A percentile compares a stretch with the other conserved stretches of the same genome.
These are phyloP conservation scores for Eupithecia abbreviata DNA, from an alignment of 2,888 invertebrate species.

Conservation along the genomic window DNA sequence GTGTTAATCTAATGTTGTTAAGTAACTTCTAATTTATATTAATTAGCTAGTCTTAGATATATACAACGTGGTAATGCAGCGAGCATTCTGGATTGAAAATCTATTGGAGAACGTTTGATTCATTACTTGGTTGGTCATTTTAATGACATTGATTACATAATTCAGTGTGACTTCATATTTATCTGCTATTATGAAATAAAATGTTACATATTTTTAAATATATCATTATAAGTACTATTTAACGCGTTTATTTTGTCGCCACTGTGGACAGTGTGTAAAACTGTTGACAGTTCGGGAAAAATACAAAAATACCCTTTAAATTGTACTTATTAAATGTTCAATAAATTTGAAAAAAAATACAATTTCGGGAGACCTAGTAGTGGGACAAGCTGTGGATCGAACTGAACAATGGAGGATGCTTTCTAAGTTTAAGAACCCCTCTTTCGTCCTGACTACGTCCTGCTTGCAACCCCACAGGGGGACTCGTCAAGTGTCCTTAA, in stretches of 20 bases:
- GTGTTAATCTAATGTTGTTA: slow-evolving; percentile 3
- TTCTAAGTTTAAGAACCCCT: background rate
- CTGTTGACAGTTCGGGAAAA: too few species aligned
- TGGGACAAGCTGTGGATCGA: background rate
- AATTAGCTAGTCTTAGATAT: background rate
- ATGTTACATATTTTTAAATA: background rate
- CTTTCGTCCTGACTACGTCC: slow-evolving; percentile 18
- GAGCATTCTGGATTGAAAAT: background rate
- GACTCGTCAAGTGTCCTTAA: slow-evolving; percentile 41
- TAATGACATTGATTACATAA: background rate
- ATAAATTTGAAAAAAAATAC: background rate
- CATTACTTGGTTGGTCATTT: background rate
- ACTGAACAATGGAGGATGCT: background rate
- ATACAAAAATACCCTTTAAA: too few species aligned
- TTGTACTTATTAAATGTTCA: too few species aligned
- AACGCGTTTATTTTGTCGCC: too few species aligned
- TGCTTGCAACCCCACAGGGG: slow-evolving; percentile 52
- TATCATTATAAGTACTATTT: too few species aligned
- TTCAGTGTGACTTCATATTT: background rate
- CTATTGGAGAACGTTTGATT: background rate
- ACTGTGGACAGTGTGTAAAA: too few species aligned
- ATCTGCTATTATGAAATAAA: background rate
- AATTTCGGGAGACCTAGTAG: background rate
- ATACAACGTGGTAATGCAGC: background rate
- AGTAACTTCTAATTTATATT: background rate